Percentiles rank a stretch among this genome's conserved stretches.
Conservation (phyloP, 1,140 invertebrate genomes). For the Spodoptera frugiperda region DNA sequence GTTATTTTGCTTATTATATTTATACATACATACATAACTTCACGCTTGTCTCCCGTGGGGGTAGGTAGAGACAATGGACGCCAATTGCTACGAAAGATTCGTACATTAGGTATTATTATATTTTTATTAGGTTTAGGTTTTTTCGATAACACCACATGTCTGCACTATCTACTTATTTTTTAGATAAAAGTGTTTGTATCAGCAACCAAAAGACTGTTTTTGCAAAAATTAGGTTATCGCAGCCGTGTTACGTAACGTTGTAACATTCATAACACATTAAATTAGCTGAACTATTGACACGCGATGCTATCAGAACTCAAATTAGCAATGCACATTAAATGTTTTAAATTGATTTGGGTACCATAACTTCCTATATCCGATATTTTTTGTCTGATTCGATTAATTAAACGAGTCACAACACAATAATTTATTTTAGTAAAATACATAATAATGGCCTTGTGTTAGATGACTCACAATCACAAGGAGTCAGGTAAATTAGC, state of each 20-base stretch:
- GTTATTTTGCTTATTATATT: not conserved
- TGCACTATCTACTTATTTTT: no score
- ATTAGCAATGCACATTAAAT: constrained; percentile 19
- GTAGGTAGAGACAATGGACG: no score
- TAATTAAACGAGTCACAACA: no score
- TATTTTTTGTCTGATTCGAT: no score
- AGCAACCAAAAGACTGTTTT: not conserved
- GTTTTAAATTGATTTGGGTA: no score
- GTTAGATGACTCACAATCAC: not conserved
- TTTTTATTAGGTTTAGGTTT: no score
- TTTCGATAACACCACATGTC: no score
- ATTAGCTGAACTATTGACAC: constrained; percentile 22
- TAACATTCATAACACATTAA: not conserved
- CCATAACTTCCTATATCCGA: not conserved
- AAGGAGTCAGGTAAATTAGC: not conserved
- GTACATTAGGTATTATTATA: no score
- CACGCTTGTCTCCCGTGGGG: no score
- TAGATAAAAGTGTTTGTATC: not conserved
- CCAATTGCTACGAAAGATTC: no score
- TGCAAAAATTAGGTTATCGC: not conserved
- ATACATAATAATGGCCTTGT: constrained; percentile 6
- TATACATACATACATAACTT: no score
- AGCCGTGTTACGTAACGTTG: constrained; percentile 5
- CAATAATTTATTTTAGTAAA: no score
- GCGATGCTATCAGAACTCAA: constrained; percentile 27